Base-by-base conservation (phyloP, 2,797 vertebrate species). In the Enteromius unitaeniatus region DNA sequence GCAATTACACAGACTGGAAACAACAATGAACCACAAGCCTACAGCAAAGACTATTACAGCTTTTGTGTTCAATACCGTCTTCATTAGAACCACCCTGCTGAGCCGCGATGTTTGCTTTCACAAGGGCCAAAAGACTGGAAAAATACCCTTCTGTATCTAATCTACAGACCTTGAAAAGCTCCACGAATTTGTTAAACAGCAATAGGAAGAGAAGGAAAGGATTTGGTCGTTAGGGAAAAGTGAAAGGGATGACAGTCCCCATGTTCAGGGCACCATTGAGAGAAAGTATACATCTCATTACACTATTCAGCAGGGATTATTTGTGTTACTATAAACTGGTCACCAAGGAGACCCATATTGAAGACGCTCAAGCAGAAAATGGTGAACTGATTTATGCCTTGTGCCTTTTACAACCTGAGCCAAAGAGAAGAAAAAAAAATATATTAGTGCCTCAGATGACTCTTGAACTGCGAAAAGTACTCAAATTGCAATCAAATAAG, bases 341-440 rank as follows among this genome's bases (percentile, higher is more conserved):
- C 85, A 67, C 85, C 82, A 87, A 81, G 85, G 73, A 84, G 77
- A 87, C 76, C 76, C 68, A 68, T 81, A 85, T 67, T 79, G 55
- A 68, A 83, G 60, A 82, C 34, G 37, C 58, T 78, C 64, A 37
- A 74, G 81, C 60, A 53, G 68, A 87, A 86, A 86, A 86, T 80
- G 37, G 26, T 58, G 60, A 65, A 15, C 28, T 79, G 83, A 78
- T 70, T 67, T 82, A 77, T 58, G 42, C 51, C 28, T 78, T n/a
- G 51, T 15, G 14, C 45, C 78, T 73, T 64, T 55, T 47, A 69
- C 37, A 65, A 58, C 68, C 42, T 51, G 28, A 45, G 55, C 40
- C 37, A 4, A 68, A 49, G 21, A 68, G 28, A 10, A 5, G 3
- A 8, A 13, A 26, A 5, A 6, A 19, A 31, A 49, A 42, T 0